Evolutionary conservation across 2,888 invertebrate species (phyloP).

Genomic region (Pilophorus perplexus): DNA sequence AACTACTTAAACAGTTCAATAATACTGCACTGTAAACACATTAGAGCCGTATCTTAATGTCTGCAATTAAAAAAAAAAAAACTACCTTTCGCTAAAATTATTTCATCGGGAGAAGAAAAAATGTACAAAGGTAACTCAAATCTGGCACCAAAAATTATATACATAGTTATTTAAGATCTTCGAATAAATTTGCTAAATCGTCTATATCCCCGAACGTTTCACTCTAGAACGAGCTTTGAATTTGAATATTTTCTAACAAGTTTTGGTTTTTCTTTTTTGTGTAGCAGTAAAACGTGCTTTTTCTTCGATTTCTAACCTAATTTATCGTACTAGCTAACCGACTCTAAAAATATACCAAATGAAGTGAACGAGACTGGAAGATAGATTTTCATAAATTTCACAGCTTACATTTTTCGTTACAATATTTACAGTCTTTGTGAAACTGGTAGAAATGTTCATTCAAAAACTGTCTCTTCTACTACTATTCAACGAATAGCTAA

Average conservation of each 20-base stretch:
- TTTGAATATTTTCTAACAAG: neutral
- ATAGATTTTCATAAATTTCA: conserved; percentile 22
- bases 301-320: neutral
- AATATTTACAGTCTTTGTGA: conserved; percentile 36
- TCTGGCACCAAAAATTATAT: conserved; percentile 25
- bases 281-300: conserved; percentile 4
- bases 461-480: neutral
- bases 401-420: conserved; percentile 29
- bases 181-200: neutral
- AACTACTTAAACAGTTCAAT: conserved; percentile 38
- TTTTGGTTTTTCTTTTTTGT: conserved; percentile 4
- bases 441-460: conserved; percentile 5
- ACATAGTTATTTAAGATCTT: neutral
- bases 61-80: conserved; percentile 1
- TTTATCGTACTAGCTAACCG: conserved; percentile 15
- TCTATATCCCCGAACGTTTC: neutral
- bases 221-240: conserved; percentile 37
- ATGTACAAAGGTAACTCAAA: conserved; percentile 32
- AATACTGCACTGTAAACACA: conserved; percentile 17
- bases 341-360: neutral
- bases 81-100: neutral
- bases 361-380: conserved; percentile 20
- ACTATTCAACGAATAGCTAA: neutral
- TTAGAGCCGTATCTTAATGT: conserved; percentile 5
- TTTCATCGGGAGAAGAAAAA: conserved; percentile 1